Evolutionary conservation across 2,797 vertebrate genomes (phyloP), one percentile per base, ranked within the genome.

Genomic region (Antrozous pallidus): DNA sequence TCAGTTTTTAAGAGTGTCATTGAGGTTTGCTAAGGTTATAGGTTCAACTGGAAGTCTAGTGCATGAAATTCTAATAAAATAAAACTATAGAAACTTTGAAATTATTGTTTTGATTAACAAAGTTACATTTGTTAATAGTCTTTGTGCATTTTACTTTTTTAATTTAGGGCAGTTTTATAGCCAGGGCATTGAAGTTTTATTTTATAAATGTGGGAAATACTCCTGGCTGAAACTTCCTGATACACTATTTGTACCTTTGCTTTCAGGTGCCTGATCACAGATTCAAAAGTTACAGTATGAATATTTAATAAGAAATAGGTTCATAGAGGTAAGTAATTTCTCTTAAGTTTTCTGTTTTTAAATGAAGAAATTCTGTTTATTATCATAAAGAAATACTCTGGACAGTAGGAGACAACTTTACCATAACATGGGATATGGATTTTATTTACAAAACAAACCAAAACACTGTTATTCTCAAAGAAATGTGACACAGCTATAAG

Each of bases 221-320:
- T 78, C 28, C 85, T 83, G 47, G 14, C 42, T 90, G 24, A 91
- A 95, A 88, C 26, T 81, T 77, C 42, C 67, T 58, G 96, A 12
- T 90, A 80, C 71, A 89, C 36, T 45, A 4, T 89, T 94, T 91
- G 96, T 88, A 88, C 67, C 97, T 95, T 97, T 97, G 61, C 28
- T 97, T 98, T 97, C 96, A 99, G 99, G 99, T 99, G 99, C 97
- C 98, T 99, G 98, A 99, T 99, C 98, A 99, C 99, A 99, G 99
- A 99, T 99, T 99, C 99, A 96, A 99, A 99, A 99, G 99, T 99
- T 98, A 99, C 99, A 99, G 99, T 99, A 99, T 99, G 99, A 99
- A 98, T 99, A 99, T 99, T 99, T 99, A 99, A 99, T 99, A 98
- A 99, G 99, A 85, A 99, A 99, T 99, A 99, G 99, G 99, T 99